A percentile compares a stretch with the other conserved stretches of the same genome.
Conservation (phyloP, 2,888 invertebrate genomes). For the Cetonia aurata region DNA sequence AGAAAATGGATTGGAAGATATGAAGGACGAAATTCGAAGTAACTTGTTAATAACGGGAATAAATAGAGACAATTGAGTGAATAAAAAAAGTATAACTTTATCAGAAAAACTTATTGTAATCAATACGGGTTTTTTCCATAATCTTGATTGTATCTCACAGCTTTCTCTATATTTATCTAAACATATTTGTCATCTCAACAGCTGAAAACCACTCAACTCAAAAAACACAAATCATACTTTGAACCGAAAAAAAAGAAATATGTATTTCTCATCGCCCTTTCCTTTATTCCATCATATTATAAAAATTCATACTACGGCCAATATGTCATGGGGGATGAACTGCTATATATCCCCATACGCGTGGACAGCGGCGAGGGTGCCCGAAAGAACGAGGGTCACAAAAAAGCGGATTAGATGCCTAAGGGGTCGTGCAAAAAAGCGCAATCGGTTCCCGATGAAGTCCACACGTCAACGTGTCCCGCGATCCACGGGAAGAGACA, state of each 20-base stretch:
- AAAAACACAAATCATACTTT: too few relatives aligned
- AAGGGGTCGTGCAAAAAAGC: conserved; percentile 43
- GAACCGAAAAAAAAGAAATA: not conserved
- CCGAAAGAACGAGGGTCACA: conserved; percentile 28
- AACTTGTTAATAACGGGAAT: too few relatives aligned
- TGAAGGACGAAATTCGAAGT: too few relatives aligned
- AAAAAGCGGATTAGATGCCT: conserved; percentile 31
- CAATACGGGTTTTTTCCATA: too few relatives aligned
- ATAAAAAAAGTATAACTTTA: too few relatives aligned
- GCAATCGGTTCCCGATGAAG: conserved; percentile 47
- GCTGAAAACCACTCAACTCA: too few relatives aligned
- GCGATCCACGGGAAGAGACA: conserved; percentile 46
- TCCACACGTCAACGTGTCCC: conserved; percentile 50
- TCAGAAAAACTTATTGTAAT: too few relatives aligned
- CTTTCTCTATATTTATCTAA: too few relatives aligned
- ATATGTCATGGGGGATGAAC: conserved; percentile 39
- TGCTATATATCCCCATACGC: conserved; percentile 3
- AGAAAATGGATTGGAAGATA: too few relatives aligned
- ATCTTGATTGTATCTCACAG: too few relatives aligned
- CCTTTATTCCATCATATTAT: conserved; percentile 11
- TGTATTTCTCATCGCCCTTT: conserved; percentile 7
- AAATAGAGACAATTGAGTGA: too few relatives aligned
- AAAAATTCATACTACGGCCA: conserved; percentile 38
- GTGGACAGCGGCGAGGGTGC: conserved; percentile 33
- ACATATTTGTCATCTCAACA: too few relatives aligned